Base-by-base conservation (phyloP, 1,140 invertebrate species). In the Dendrolimus kikuchii region DNA sequence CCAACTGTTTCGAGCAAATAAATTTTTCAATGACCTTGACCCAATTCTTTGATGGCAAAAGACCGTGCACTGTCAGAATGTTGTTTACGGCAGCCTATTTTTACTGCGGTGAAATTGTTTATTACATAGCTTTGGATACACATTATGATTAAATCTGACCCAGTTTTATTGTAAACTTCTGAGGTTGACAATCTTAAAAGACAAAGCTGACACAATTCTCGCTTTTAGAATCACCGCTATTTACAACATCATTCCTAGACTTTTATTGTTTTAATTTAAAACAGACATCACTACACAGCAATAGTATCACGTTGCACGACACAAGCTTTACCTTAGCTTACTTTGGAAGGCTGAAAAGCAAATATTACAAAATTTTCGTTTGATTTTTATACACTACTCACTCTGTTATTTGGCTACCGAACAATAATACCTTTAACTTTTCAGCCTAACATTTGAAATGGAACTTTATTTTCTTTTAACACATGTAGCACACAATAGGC, bases 21-120 rank as follows among this genome's bases (percentile, higher is more conserved):
- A 40, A 62, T 54, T 52, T 6, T 49, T 42, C 46, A 60, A 61
- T 83, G 81, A 83, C 81, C 80, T 85, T 85, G 81, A 85, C 81
- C 80, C 64, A 77, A 68, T 74, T 81, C 60, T 64, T 51, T 55
- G 39, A 60, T 55, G 53, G 55, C 55, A 66, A 37, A 53, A n/a
- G 51, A 38, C 42, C 49, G 49, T 44, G 43, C 64, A 57, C 43
- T 55, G 49, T 60, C 67, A 60, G 42, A 52, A 36, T 5, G 40
- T 49, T 57, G 50, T 52, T 43, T 47, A 57, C 41, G 45, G 55
- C 8, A 38, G n/a, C 7, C 44, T 52, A 52, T 52, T 48, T 46
- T 52, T 48, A 60, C 42, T 55, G 3, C 23, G 23, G 23, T 23
- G 23, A 23, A 23, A 23, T 23, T 23, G 23, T 23, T 23, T 23